Evolutionary conservation across 2,797 vertebrate genomes (phyloP).

Genomic region (Limosa lapponica): DNA sequence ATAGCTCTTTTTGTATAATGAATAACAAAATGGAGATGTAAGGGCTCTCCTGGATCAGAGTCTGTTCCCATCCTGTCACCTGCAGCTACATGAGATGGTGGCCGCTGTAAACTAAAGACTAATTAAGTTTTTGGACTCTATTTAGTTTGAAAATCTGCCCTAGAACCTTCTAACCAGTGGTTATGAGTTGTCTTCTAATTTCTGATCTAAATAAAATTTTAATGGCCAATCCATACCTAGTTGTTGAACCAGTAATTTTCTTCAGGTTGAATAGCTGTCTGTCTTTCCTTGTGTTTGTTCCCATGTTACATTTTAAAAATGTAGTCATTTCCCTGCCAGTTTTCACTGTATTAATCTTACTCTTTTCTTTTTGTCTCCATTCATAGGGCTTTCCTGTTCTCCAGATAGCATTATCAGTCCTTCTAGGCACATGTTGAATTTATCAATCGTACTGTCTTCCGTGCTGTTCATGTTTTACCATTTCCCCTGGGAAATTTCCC

Average conservation of each 20-base stretch:
- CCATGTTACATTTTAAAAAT: not conserved
- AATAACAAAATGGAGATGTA: not conserved
- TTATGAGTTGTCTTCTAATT: slow-evolving; percentile 2
- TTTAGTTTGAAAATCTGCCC: not conserved
- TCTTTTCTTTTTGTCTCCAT: not conserved
- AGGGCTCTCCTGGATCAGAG: not conserved
- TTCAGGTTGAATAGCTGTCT: not conserved
- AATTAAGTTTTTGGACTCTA: not conserved
- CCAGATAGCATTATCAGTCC: not conserved
- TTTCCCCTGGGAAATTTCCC: not conserved
- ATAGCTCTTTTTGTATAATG: not conserved
- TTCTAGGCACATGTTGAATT: not conserved
- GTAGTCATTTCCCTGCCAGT: not conserved
- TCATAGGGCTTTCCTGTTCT: not conserved
- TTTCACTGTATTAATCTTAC: not conserved
- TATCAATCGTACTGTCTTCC: not conserved
- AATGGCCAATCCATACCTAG: not conserved
- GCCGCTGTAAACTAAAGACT: not conserved
- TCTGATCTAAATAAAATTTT: slow-evolving; percentile 1
- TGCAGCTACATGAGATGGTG: not conserved
- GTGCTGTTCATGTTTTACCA: not conserved
- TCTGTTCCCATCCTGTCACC: not conserved
- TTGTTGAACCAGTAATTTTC: not conserved
- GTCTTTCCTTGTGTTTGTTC: not conserved
- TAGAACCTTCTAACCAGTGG: not conserved